A percentile compares a stretch with the other conserved stretches of the same genome.
These are phyloP conservation scores for Gymnarchus niloticus DNA, from an alignment of 2,113 vertebrate genomes.

Conservation along the genomic window DNA sequence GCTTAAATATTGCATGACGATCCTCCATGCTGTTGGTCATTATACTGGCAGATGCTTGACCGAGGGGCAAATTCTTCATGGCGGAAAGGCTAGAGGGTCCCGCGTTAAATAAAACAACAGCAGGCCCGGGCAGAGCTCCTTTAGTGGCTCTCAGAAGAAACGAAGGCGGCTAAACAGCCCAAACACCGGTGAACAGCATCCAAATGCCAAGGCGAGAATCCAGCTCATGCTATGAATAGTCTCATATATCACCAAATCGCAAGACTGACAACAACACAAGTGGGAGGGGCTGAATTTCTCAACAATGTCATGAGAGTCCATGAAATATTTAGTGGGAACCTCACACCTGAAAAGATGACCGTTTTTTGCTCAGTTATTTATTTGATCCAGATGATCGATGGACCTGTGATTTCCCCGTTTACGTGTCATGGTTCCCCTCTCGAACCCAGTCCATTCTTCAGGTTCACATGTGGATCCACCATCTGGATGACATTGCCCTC, in stretches of 20 bases:
- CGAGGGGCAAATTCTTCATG: conserved; percentile 15
- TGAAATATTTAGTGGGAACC: background rate
- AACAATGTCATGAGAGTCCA: background rate
- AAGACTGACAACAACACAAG: background rate
- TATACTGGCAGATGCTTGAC: conserved; percentile 11
- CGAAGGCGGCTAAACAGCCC: conserved; percentile 61
- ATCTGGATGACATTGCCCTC: too few species aligned
- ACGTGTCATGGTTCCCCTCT: background rate
- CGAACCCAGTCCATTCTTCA: background rate
- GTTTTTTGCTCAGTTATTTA: background rate
- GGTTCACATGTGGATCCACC: background rate
- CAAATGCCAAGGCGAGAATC: conserved; percentile 54
- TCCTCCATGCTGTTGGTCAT: conserved; percentile 14
- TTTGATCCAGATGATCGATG: background rate
- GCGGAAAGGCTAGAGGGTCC: conserved; percentile 54
- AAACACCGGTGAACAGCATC: conserved; percentile 57
- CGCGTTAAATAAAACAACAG: conserved; percentile 68
- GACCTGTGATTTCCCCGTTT: background rate
- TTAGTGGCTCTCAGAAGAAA: conserved; percentile 61
- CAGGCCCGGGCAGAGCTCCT: conserved; percentile 58
- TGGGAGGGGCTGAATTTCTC: background rate
- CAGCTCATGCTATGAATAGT: conserved; percentile 39
- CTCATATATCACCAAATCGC: background rate
- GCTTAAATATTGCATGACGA: conserved; percentile 23
- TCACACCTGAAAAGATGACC: background rate